These are phyloP conservation scores for Meteorus colon DNA, from an alignment of 2,888 invertebrate species.

Conservation along the genomic window DNA sequence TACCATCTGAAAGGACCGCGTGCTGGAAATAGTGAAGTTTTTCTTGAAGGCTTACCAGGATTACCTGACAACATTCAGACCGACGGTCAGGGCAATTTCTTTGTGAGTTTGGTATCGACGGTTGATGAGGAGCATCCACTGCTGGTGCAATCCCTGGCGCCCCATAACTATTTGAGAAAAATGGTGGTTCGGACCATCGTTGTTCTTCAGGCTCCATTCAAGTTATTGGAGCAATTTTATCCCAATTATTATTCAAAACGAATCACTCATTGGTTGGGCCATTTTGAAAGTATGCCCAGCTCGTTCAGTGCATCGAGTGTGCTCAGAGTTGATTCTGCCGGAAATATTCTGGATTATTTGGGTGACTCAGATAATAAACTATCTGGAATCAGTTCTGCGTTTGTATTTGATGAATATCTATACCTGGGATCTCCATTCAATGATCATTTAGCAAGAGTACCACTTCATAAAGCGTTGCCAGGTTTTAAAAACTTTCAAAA, in stretches of 20 bases:
- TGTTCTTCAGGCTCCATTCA: constrained; percentile 79
- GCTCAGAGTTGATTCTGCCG: constrained; percentile 80
- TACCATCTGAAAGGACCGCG: constrained; percentile 88
- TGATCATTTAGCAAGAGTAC: constrained; percentile 79
- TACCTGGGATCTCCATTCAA: constrained; percentile 83
- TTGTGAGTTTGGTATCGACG: constrained; percentile 77
- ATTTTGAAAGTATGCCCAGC: constrained; percentile 53
- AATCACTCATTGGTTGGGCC: constrained; percentile 75
- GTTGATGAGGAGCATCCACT: constrained; percentile 78
- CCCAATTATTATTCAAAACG: constrained; percentile 80
- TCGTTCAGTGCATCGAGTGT: constrained; percentile 55
- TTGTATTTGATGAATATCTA: constrained; percentile 79
- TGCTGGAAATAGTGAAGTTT: constrained; percentile 85
- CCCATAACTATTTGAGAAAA: constrained; percentile 80
- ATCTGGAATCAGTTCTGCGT: constrained; percentile 78
- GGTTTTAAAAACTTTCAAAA: constrained; percentile 41
- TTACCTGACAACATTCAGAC: constrained; percentile 78
- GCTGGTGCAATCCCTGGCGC: constrained; percentile 75
- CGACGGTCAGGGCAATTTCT: constrained; percentile 80
- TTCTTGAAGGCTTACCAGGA: constrained; percentile 88
- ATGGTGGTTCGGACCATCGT: constrained; percentile 78
- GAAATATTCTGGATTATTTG: constrained; percentile 82
- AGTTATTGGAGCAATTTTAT: constrained; percentile 78
- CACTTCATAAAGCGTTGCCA: constrained; percentile 74
- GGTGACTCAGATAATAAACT: constrained; percentile 78